A percentile compares a stretch with the other conserved stretches of the same genome.
phyloP scores from a whole-genome alignment of 2,113 vertebrate genomes.

The Gallinago undulata region DNA sequence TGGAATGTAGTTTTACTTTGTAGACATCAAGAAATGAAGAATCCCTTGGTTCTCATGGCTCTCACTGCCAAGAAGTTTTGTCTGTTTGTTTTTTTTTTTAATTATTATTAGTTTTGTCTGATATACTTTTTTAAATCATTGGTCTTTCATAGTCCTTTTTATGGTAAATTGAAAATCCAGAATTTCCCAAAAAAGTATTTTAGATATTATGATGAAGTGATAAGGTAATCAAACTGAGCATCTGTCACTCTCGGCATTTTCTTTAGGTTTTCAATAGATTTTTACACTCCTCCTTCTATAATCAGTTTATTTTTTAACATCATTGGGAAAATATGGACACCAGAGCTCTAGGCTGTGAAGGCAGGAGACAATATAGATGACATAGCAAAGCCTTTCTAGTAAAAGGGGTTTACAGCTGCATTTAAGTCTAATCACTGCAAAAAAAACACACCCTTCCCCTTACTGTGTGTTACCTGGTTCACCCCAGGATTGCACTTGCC shows the following conservation, averaged over 20 bases:
- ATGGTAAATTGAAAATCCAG: neutral
- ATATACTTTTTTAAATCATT: neutral
- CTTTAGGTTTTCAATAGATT: neutral
- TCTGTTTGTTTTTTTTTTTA: rapidly evolving
- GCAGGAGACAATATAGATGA: neutral
- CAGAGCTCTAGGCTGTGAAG: neutral
- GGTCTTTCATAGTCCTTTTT: neutral
- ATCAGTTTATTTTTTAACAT: neutral
- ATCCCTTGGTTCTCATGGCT: neutral
- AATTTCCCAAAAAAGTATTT: neutral
- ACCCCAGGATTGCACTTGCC: neutral
- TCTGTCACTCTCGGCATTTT: neutral
- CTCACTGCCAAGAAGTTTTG: neutral
- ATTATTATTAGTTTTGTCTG: neutral
- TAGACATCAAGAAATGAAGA: neutral
- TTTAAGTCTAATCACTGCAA: neutral
- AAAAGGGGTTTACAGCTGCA: neutral
- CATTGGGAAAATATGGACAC: neutral
- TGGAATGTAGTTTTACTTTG: neutral
- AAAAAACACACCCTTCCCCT: neutral
- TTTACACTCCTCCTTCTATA: neutral
- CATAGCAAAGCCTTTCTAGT: neutral
- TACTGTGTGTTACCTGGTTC: neutral
- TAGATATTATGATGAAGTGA: neutral
- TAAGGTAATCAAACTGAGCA: neutral